phyloP scores from a whole-genome alignment of 2,113 vertebrate species.

The Amazona guildingii region DNA sequence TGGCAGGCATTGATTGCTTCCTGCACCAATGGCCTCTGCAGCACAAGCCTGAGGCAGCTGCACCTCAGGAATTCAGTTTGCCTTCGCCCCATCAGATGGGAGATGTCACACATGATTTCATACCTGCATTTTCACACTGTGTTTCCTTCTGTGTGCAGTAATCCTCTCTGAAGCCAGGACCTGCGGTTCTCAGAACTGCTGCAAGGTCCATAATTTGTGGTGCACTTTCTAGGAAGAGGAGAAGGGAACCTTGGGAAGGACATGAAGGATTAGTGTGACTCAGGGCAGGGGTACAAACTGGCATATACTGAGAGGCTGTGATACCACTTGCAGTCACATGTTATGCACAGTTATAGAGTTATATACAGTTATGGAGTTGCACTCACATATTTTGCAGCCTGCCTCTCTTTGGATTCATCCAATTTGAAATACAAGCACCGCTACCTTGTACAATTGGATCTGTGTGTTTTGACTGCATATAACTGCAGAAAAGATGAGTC shows the following conservation, averaged over 20 bases:
- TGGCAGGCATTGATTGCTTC: neutral
- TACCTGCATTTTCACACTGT: neutral
- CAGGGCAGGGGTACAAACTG: neutral
- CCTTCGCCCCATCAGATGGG: neutral
- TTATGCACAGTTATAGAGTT: neutral
- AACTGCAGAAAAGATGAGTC: neutral
- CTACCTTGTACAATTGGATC: neutral
- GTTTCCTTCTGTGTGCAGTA: neutral
- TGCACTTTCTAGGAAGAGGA: neutral
- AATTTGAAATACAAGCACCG: neutral
- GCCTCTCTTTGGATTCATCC: neutral
- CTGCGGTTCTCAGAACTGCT: neutral
- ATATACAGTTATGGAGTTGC: neutral
- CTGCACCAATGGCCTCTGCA: neutral
- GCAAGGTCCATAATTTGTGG: neutral
- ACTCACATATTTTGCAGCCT: neutral
- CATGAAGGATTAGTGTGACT: neutral
- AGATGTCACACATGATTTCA: neutral
- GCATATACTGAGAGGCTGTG: neutral
- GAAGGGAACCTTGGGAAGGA: neutral
- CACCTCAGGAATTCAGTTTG: neutral
- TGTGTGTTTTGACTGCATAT: neutral
- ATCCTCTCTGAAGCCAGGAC: neutral
- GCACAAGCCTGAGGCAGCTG: accelerated
- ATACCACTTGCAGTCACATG: too few species aligned